phyloP scores from a whole-genome alignment of 2,797 vertebrate genomes.

The Anguilla obscura region DNA sequence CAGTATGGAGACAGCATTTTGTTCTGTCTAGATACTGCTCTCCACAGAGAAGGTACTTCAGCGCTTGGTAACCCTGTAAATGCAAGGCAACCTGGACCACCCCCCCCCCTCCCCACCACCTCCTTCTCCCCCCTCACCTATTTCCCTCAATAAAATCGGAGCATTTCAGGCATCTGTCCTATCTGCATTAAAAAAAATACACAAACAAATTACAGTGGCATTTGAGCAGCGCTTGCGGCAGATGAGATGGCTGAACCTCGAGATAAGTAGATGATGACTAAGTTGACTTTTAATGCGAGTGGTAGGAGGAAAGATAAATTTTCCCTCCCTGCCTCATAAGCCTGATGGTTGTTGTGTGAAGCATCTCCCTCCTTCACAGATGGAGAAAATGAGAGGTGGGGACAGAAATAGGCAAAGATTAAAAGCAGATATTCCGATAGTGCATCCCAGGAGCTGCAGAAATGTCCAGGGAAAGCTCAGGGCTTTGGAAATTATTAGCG shows the following conservation, averaged over 20 bases:
- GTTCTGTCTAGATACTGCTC: not conserved
- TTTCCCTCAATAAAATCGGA: conserved; percentile 33
- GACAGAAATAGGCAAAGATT: conserved; percentile 49
- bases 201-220: conserved; percentile 43
- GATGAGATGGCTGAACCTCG: conserved; percentile 14
- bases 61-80: conserved; percentile 16
- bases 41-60: not conserved
- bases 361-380: conserved; percentile 40
- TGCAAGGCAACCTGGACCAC: not conserved
- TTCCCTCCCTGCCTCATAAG: conserved; percentile 41
- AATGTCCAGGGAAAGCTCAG: conserved; percentile 39
- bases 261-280: conserved; percentile 30
- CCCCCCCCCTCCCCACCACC: not conserved
- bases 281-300: conserved; percentile 47
- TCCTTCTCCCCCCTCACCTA: not conserved
- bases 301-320: conserved; percentile 38
- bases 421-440: conserved; percentile 47
- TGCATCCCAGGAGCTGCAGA: conserved; percentile 31
- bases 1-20: not conserved
- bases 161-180: conserved; percentile 37
- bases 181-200: conserved; percentile 33
- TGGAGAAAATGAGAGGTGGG: conserved; percentile 30
- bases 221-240: conserved; percentile 23
- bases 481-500: conserved; percentile 41
- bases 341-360: conserved; percentile 35